Evolutionary conservation across 2,113 vertebrate species (phyloP).

Genomic region (Phrynosoma platyrhinos): DNA sequence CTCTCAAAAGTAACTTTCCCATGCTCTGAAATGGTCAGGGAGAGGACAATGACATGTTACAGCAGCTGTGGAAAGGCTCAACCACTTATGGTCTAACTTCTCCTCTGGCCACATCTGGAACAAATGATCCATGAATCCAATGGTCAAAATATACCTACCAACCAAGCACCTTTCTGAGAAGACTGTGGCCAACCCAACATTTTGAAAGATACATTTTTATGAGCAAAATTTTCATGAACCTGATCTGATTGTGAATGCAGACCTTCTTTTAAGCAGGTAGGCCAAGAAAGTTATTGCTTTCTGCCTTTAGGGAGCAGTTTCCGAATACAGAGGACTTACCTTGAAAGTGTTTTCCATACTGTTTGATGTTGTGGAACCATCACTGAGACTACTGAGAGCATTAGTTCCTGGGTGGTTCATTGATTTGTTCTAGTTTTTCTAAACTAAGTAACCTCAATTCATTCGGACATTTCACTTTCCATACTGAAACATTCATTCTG

Average conservation of each 20-base stretch:
- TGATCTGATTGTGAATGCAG: conserved; percentile 59
- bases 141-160: background rate
- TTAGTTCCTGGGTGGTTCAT: conserved; percentile 70
- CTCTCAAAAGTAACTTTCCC: too few relatives aligned
- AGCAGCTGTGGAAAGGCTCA: background rate
- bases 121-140: background rate
- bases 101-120: background rate
- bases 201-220: conserved; percentile 16
- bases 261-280: conserved; percentile 50
- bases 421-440: conserved; percentile 74
- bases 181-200: background rate
- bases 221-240: conserved; percentile 18
- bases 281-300: conserved; percentile 63
- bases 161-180: background rate
- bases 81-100: background rate
- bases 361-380: conserved; percentile 70
- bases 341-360: conserved; percentile 71
- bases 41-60: too few relatives aligned
- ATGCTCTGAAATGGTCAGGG: too few relatives aligned
- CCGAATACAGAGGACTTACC: conserved; percentile 65
- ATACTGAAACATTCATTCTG: conserved; percentile 42
- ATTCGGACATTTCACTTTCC: conserved; percentile 58
- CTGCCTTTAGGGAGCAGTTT: conserved; percentile 70
- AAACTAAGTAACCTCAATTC: conserved; percentile 58
- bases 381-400: conserved; percentile 64